Percentiles rank a stretch among this genome's conserved stretches.
phyloP scores from a whole-genome alignment of 2,113 vertebrate species.

The Aviceda subcristata region DNA sequence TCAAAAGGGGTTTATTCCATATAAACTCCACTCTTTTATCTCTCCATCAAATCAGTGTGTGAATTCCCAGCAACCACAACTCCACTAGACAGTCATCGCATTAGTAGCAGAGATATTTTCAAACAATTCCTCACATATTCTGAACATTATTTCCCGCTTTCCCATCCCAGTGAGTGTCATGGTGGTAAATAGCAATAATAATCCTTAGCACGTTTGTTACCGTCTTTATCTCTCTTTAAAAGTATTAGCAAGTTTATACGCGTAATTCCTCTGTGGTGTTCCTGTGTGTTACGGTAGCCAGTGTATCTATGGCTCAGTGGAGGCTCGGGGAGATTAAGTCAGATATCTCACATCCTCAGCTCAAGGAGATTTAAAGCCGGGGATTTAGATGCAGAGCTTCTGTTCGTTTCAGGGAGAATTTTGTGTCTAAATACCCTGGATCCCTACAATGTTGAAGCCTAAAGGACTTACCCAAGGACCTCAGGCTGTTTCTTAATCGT shows the following conservation, averaged over 20 bases:
- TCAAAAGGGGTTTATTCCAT: constrained; percentile 82
- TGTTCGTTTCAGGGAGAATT: background rate
- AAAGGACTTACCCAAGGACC: background rate
- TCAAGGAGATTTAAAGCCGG: background rate
- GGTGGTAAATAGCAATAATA: background rate
- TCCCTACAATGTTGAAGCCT: background rate
- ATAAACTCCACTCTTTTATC: constrained; percentile 81
- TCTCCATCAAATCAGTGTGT: constrained; percentile 73
- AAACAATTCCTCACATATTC: background rate
- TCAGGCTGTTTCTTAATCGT: background rate
- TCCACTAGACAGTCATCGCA: constrained; percentile 46
- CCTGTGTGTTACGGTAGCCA: background rate
- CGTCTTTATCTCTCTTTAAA: background rate
- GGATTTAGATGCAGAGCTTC: background rate
- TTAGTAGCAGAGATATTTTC: background rate
- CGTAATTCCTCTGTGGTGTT: background rate
- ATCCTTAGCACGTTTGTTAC: background rate
- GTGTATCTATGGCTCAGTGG: background rate
- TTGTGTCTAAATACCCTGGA: background rate
- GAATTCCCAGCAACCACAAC: constrained; percentile 66
- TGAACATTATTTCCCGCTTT: background rate
- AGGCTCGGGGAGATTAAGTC: background rate
- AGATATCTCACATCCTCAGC: background rate
- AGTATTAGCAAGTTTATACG: background rate
- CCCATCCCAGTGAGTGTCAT: background rate